A percentile compares a stretch with the other conserved stretches of the same genome.
phyloP scores from a whole-genome alignment of 2,797 vertebrate genomes.

The Sebastes flavidus region DNA sequence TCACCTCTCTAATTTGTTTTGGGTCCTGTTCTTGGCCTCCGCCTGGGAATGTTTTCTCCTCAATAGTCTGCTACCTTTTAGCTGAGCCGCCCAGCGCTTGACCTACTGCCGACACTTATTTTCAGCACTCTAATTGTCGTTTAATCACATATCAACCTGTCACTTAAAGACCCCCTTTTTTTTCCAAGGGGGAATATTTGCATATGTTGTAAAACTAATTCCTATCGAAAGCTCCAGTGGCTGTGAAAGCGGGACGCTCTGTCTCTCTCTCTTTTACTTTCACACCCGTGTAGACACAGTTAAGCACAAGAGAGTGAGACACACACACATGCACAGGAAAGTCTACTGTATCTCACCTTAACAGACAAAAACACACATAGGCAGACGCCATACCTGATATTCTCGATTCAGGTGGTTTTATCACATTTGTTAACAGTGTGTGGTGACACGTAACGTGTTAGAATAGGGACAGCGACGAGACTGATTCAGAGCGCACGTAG shows the following conservation, averaged over 20 bases:
- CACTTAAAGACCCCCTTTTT: slow-evolving; percentile 85
- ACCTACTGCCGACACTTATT: slow-evolving; percentile 81
- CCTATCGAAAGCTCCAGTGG: slow-evolving; percentile 80
- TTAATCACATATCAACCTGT: slow-evolving; percentile 90
- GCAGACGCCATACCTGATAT: slow-evolving; percentile 68
- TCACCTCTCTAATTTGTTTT: slow-evolving; percentile 83
- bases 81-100: slow-evolving; percentile 80
- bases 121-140: slow-evolving; percentile 87
- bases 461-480: slow-evolving; percentile 69
- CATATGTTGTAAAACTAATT: slow-evolving; percentile 89
- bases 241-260: slow-evolving; percentile 69
- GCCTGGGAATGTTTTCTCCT: slow-evolving; percentile 78
- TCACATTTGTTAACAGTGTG: slow-evolving; percentile 82
- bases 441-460: slow-evolving; percentile 79
- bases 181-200: slow-evolving; percentile 82
- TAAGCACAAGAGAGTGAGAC: slow-evolving; percentile 32
- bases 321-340: neutral
- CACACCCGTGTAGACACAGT: slow-evolving; percentile 65
- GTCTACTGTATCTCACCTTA: slow-evolving; percentile 70
- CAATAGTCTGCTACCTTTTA: slow-evolving; percentile 83
- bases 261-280: slow-evolving; percentile 68
- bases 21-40: slow-evolving; percentile 78
- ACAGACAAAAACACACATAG: slow-evolving; percentile 76
- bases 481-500: slow-evolving; percentile 50
- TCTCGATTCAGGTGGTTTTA: slow-evolving; percentile 77